Conservation (phyloP, 2,888 invertebrate genomes). For the Harpalus rubripes region DNA sequence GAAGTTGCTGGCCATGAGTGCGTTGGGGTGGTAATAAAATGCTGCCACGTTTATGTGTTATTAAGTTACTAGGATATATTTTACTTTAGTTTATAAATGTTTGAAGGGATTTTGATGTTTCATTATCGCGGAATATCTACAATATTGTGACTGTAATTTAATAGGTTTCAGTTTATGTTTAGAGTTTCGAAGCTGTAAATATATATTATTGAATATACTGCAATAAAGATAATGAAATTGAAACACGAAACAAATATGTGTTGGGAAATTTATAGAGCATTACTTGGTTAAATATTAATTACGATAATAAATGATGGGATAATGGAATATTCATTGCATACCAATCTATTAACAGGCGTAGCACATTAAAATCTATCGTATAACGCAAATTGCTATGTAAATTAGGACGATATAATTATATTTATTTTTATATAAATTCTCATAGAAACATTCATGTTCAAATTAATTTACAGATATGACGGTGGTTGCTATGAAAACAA, state of each 20-base stretch:
- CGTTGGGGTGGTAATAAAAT: slow-evolving; percentile 43
- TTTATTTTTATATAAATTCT: slow-evolving; percentile 1
- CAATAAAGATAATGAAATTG: slow-evolving; percentile 7
- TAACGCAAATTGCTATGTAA: background rate
- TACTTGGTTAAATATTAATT: background rate
- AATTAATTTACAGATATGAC: too few relatives aligned
- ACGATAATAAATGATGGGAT: background rate
- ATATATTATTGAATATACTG: background rate
- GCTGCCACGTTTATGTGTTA: slow-evolving; percentile 22
- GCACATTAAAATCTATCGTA: background rate
- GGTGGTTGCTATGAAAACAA: too few relatives aligned
- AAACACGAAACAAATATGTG: slow-evolving; percentile 1
- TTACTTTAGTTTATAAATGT: slow-evolving; percentile 35
- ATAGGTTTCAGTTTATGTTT: slow-evolving; percentile 7
- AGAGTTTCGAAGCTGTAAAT: slow-evolving; percentile 13
- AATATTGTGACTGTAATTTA: slow-evolving; percentile 12
- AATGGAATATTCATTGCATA: slow-evolving; percentile 11
- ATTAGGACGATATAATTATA: background rate
- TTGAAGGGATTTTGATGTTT: slow-evolving; percentile 17
- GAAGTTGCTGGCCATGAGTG: background rate
- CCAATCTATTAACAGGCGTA: background rate
- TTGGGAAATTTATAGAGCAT: background rate
- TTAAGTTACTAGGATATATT: slow-evolving; percentile 41
- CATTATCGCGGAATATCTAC: background rate
- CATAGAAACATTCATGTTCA: too few relatives aligned